Conservation (phyloP, 37 sponge, comb jelly and placozoan species). For the Chondrosia reniformis region DNA sequence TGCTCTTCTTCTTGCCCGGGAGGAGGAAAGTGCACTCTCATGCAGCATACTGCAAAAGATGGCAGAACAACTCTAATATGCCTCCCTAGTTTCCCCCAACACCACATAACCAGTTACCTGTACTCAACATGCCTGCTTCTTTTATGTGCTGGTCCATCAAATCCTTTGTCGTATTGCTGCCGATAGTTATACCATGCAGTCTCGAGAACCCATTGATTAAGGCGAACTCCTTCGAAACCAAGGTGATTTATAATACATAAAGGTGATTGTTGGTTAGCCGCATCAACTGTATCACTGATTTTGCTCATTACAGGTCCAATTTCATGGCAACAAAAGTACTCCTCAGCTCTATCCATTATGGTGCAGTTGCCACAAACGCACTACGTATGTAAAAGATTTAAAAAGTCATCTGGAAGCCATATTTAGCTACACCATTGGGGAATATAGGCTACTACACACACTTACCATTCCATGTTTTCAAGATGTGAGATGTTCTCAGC, state of each 20-base stretch:
- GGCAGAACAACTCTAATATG: constrained; percentile 6
- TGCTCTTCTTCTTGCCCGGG: constrained; percentile 4
- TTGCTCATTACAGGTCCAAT: constrained; percentile 4
- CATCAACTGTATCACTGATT: constrained; percentile 3
- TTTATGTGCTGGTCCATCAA: constrained; percentile 9
- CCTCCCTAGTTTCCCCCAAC: constrained; percentile 19
- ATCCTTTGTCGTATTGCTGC: constrained; percentile 7
- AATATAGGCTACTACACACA: neutral
- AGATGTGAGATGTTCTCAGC: constrained; percentile 4
- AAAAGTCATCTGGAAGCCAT: neutral
- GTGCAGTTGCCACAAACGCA: constrained; percentile 12
- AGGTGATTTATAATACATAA: constrained; percentile 2
- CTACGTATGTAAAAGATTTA: constrained; percentile 6
- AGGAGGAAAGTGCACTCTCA: constrained; percentile 13
- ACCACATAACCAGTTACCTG: constrained; percentile 14
- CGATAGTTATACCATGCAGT: neutral
- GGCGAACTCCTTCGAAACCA: constrained; percentile 12
- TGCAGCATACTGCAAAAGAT: constrained; percentile 14
- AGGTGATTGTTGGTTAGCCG: constrained; percentile 2
- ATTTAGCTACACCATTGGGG: neutral
- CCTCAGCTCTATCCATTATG: constrained; percentile 21
- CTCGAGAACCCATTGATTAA: neutral
- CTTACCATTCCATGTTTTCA: constrained; percentile 13
- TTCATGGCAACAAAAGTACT: neutral
- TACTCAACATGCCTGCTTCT: constrained; percentile 5